Evolutionary conservation across 1,140 invertebrate species (phyloP), one percentile per base, ranked within the genome.

Genomic region (Bradynema listronoti): DNA sequence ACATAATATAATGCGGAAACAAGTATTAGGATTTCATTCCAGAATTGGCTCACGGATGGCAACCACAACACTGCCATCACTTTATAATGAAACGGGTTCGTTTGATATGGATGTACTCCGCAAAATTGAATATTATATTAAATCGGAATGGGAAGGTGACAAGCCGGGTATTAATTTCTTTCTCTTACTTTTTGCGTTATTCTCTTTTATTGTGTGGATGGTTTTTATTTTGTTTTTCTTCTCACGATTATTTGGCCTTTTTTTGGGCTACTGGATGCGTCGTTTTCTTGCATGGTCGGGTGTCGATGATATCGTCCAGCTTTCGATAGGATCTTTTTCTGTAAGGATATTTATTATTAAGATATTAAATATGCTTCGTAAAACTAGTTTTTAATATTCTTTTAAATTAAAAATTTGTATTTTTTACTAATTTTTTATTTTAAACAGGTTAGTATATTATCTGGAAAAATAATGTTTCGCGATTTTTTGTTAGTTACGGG

Each of bases 401-500:
- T 19, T 39, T 19, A 39, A 11, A 39, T 39, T 39, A 11, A 39
- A 39, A 11, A 39, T 39, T 39, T 11, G 36, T 19, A 39, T 11
- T 11, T 11, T 39, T 39, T 19, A 19, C 7, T 9, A 47, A 47
- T 7, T 19, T 47, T 19, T 9, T 7, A 47, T 39, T 19, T 19
- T 39, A 25, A 25, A 42, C 42, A 53, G 0, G 46, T 64, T 34
- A 91, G 91, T 80, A 88, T 90, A 27, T 82, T 97, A 62, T 90
- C 91, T 64, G 94, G 94, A 1, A 97, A 97, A 82, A 88, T 97
- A 39, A 98, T 98, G 93, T 95, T 97, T 81, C 84, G 91, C 65
- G 90, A 96, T 83, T 85, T 97, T 73, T 86, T 90, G 49, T 93
- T 90, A 70, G 88, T 94, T 39, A 93, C 88, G 46, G 87, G 91